A percentile compares a stretch with the other conserved stretches of the same genome.
Conservation (phyloP, 2,797 vertebrate species). For the Enteromius unitaeniatus region DNA sequence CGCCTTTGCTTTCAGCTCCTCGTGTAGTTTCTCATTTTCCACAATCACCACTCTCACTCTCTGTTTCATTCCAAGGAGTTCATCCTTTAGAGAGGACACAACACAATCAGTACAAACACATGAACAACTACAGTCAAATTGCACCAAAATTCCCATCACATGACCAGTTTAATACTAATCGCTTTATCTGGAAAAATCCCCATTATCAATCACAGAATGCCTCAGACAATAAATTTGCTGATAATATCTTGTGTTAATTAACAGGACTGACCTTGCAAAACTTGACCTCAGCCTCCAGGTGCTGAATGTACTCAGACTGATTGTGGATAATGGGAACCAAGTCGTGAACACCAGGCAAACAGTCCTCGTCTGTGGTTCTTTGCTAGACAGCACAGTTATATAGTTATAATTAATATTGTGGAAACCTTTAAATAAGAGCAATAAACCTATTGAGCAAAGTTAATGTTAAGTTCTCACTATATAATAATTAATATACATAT, state of each 20-base stretch:
- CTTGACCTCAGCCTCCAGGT: conserved; percentile 93
- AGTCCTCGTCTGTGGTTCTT: conserved; percentile 69
- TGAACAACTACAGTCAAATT: background rate
- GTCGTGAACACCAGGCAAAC: conserved; percentile 75
- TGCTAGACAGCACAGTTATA: conserved; percentile 61
- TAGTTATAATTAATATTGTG: background rate
- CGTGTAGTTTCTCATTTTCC: conserved; percentile 88
- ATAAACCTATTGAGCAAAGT: background rate
- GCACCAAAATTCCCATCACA: background rate
- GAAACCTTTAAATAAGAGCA: background rate
- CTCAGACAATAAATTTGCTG: background rate
- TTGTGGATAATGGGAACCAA: conserved; percentile 87
- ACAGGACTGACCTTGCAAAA: conserved; percentile 85
- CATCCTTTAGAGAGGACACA: conserved; percentile 78
- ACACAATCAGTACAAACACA: conserved; percentile 26
- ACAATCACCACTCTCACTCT: conserved; percentile 81
- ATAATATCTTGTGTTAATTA: conserved; percentile 30
- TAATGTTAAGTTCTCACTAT: background rate
- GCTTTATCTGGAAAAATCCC: background rate
- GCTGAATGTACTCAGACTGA: conserved; percentile 91
- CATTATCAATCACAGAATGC: background rate
- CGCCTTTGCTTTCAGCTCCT: conserved; percentile 79
- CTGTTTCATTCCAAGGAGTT: conserved; percentile 85
- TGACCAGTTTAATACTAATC: background rate
- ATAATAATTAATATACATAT: background rate